A percentile compares a stretch with the other conserved stretches of the same genome.
phyloP scores from a whole-genome alignment of 2,888 invertebrate genomes.

The Morpho achilles region DNA sequence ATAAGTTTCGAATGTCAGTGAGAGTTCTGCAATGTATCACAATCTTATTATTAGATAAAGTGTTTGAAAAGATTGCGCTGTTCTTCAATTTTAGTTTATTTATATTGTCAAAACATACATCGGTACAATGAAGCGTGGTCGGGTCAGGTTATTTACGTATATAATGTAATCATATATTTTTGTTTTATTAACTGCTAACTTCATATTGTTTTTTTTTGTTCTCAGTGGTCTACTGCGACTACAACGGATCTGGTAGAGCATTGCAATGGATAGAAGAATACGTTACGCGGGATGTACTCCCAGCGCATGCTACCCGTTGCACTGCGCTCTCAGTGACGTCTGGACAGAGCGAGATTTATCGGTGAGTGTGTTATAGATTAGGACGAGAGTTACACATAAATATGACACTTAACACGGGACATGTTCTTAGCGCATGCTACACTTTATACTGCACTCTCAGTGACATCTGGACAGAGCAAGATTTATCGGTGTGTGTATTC shows the following conservation, averaged over 20 bases:
- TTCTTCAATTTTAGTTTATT: too few relatives aligned
- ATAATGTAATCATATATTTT: too few relatives aligned
- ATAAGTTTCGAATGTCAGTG: too few relatives aligned
- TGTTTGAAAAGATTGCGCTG: too few relatives aligned
- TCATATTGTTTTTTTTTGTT: constrained; percentile 24
- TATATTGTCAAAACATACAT: too few relatives aligned
- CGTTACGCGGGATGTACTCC: constrained; percentile 87
- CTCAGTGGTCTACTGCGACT: constrained; percentile 92
- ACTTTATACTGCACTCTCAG: constrained; percentile 85
- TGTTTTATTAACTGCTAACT: too few relatives aligned
- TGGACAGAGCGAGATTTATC: constrained; percentile 91
- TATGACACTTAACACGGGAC: too few relatives aligned
- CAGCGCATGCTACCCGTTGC: constrained; percentile 86
- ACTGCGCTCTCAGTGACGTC: constrained; percentile 92
- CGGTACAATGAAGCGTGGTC: too few relatives aligned
- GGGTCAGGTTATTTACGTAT: too few relatives aligned
- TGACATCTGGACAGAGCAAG: constrained; percentile 92
- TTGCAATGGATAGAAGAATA: constrained; percentile 92
- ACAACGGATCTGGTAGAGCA: constrained; percentile 90
- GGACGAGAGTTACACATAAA: too few relatives aligned
- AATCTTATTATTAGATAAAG: too few relatives aligned
- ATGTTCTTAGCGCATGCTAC: constrained; percentile 89
- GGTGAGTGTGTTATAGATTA: constrained; percentile 68
- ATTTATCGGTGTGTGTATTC: constrained; percentile 84
- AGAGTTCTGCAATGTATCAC: too few relatives aligned